These are phyloP conservation scores for Lepisosteus oculatus DNA, from an alignment of 2,113 vertebrate species.

Conservation along the genomic window DNA sequence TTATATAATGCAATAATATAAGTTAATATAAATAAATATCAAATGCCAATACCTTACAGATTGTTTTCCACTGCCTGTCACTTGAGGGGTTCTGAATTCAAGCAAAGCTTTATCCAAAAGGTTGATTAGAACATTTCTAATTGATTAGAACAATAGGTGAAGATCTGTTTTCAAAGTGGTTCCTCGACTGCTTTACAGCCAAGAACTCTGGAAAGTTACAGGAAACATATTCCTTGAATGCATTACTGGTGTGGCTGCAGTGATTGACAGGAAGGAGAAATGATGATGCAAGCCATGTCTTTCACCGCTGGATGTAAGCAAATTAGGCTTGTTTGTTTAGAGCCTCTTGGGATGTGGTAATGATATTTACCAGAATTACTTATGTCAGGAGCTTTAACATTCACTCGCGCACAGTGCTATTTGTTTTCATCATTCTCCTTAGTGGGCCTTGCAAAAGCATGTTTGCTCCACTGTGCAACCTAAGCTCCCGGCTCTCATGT, in stretches of 20 bases:
- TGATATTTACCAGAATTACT: background rate
- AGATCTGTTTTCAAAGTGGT: no score
- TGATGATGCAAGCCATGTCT: background rate
- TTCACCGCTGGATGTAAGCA: background rate
- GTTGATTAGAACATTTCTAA: no score
- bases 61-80: no score
- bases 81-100: no score
- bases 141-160: no score
- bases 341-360: background rate
- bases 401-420: background rate
- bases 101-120: no score
- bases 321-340: background rate
- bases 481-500: background rate
- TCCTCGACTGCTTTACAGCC: no score
- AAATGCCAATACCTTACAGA: no score
- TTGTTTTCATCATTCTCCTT: background rate
- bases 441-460: background rate
- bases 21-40: no score
- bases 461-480: background rate
- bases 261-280: conserved; percentile 1
- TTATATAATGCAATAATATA: no score
- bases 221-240: no score
- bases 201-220: no score
- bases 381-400: background rate
- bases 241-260: background rate